Evolutionary conservation across 2,113 vertebrate species (phyloP).

Genomic region (Gopherus flavomarginatus): DNA sequence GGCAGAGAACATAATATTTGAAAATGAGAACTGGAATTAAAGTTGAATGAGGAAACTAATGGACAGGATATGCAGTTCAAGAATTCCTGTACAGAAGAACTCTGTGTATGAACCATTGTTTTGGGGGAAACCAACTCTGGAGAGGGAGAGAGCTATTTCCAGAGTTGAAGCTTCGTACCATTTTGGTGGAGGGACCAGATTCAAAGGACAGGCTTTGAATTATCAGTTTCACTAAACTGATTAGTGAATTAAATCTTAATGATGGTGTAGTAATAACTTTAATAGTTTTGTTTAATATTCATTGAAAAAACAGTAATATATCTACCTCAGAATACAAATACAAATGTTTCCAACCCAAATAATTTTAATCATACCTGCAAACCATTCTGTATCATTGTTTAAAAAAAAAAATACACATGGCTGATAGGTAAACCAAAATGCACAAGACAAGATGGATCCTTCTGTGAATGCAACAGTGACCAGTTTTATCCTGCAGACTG

Average conservation of each 20-base stretch:
- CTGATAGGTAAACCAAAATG: not conserved
- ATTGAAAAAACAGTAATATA: too few species aligned
- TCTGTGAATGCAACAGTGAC: not conserved
- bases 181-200: not conserved
- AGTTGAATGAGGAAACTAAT: not conserved
- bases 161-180: not conserved
- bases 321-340: too few species aligned
- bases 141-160: not conserved
- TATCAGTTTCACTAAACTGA: not conserved
- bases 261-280: too few species aligned
- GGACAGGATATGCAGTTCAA: not conserved
- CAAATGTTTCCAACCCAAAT: not conserved
- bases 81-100: not conserved
- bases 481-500: not conserved
- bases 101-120: not conserved
- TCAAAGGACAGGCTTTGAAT: not conserved
- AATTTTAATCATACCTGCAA: not conserved
- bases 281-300: too few species aligned
- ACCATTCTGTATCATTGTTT: not conserved
- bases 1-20: not conserved
- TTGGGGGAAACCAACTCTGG: too few species aligned
- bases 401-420: not conserved
- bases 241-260: not conserved
- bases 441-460: too few species aligned
- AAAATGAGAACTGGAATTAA: not conserved